Percentiles rank a stretch among this genome's conserved stretches.
Conservation (phyloP, 1,140 invertebrate species). For the Stratiolaelaps scimitus region DNA sequence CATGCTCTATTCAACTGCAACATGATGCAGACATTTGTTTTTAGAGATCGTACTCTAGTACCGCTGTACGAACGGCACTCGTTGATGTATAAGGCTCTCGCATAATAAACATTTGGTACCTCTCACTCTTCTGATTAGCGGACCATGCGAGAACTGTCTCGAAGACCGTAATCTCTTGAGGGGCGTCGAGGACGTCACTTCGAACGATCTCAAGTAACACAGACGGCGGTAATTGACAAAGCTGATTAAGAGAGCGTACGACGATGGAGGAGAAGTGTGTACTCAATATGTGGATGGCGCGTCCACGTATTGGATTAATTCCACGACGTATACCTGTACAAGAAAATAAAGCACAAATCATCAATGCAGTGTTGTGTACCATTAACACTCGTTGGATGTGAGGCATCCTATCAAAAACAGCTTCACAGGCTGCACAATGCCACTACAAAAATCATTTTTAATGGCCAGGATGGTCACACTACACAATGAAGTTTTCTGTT, state of each 20-base stretch:
- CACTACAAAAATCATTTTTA: no score
- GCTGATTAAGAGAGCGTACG: not conserved
- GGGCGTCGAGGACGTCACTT: constrained; percentile 55
- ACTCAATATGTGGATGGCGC: not conserved
- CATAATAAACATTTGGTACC: constrained; percentile 46
- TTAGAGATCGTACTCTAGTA: constrained; percentile 51
- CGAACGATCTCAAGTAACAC: not conserved
- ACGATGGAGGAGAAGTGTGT: constrained; percentile 1
- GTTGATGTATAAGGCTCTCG: constrained; percentile 45
- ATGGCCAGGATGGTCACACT: no score
- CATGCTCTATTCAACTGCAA: constrained; percentile 37
- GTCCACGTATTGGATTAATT: not conserved
- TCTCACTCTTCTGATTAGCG: constrained; percentile 44
- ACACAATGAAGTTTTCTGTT: no score
- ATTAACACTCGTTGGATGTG: no score
- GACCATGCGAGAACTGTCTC: constrained; percentile 54
- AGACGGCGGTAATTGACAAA: not conserved
- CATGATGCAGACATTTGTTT: constrained; percentile 44
- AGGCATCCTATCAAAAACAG: no score
- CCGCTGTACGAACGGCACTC: constrained; percentile 55
- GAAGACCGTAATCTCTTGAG: constrained; percentile 53
- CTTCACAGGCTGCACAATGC: no score
- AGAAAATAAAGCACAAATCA: not conserved
- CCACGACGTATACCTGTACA: not conserved
- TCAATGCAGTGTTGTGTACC: no score